These are phyloP conservation scores for Gadus chalcogrammus DNA, from an alignment of 2,113 vertebrate genomes.

Conservation along the genomic window DNA sequence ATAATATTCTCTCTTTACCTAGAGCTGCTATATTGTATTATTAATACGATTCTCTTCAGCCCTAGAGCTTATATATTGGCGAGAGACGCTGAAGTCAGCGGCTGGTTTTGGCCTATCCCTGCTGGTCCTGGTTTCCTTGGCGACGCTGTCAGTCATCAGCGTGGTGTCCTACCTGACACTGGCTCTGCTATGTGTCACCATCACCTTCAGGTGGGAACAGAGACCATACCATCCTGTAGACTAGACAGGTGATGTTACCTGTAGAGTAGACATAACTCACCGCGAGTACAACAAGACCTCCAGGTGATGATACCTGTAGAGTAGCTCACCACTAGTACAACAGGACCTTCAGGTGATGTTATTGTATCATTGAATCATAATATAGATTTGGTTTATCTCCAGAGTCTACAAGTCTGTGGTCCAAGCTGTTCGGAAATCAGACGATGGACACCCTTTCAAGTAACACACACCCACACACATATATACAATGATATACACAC, in stretches of 20 bases:
- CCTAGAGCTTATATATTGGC: conserved; percentile 76
- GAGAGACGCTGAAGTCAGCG: conserved; percentile 74
- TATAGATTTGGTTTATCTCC: too few relatives aligned
- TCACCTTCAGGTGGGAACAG: conserved; percentile 73
- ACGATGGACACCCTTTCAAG: conserved; percentile 84
- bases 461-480: conserved; percentile 44
- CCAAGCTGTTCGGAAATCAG: conserved; percentile 82
- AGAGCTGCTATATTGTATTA: too few relatives aligned
- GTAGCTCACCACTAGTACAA: not conserved
- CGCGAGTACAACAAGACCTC: not conserved
- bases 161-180: conserved; percentile 83
- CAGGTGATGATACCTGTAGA: not conserved
- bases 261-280: not conserved
- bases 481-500: not conserved
- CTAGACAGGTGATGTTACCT: not conserved
- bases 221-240: not conserved
- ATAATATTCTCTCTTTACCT: not conserved
- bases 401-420: conserved; percentile 80
- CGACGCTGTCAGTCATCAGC: conserved; percentile 82
- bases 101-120: conserved; percentile 71
- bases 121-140: conserved; percentile 78
- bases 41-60: conserved; percentile 41
- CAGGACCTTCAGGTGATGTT: not conserved
- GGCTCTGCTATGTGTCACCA: conserved; percentile 80
- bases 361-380: too few relatives aligned